A percentile compares a stretch with the other conserved stretches of the same genome.
phyloP scores from a whole-genome alignment of 1,140 invertebrate genomes.

The Ericerus pela region DNA sequence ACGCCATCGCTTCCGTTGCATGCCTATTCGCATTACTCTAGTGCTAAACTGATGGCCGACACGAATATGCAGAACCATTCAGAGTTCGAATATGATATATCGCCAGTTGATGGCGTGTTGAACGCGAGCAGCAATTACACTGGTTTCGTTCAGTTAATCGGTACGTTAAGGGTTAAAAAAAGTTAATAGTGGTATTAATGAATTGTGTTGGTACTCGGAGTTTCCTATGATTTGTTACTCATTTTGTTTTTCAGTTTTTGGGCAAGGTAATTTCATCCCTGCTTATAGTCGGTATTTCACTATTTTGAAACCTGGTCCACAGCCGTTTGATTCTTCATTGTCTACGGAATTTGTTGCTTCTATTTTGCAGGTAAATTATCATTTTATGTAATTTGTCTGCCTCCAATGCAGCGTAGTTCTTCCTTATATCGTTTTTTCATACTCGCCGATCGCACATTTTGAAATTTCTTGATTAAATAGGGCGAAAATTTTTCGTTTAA shows the following conservation, averaged over 20 bases:
- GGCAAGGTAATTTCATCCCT: constrained; percentile 28
- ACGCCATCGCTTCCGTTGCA: background rate
- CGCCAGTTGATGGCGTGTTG: constrained; percentile 47
- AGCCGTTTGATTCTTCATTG: constrained; percentile 27
- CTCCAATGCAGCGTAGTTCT: too few relatives aligned
- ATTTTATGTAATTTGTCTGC: too few relatives aligned
- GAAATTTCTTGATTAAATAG: too few relatives aligned
- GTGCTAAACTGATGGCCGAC: background rate
- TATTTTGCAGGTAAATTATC: constrained; percentile 17
- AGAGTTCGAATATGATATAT: background rate
- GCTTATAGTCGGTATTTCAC: constrained; percentile 42
- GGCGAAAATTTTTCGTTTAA: too few relatives aligned
- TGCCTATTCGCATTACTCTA: background rate
- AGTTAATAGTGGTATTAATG: background rate
- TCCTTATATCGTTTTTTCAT: too few relatives aligned
- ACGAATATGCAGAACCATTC: background rate
- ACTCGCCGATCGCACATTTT: too few relatives aligned
- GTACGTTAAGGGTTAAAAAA: constrained; percentile 33
- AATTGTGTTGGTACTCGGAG: too few relatives aligned
- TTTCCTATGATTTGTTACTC: too few relatives aligned
- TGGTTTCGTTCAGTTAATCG: constrained; percentile 62
- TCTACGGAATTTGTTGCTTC: constrained; percentile 20
- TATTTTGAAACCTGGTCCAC: constrained; percentile 36
- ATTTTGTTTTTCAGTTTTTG: constrained; percentile 25
- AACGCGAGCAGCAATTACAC: constrained; percentile 64